phyloP scores from a whole-genome alignment of 2,888 invertebrate species.

The Zygogramma bicolorata region DNA sequence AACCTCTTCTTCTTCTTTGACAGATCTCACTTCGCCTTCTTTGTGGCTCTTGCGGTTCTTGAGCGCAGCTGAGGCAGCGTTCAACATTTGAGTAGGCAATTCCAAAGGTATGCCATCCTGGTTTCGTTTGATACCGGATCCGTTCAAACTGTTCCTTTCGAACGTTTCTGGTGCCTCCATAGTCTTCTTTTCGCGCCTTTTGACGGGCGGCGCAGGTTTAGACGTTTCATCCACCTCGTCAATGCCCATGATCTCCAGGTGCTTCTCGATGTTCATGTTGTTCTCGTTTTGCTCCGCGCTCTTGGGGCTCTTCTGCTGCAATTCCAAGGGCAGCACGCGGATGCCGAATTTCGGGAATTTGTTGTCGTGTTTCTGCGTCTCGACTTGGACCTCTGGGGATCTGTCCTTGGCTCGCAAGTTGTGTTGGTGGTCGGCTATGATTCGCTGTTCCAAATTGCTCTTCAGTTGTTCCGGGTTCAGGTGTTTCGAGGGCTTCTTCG shows the following conservation, averaged over 20 bases:
- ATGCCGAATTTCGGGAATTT: conserved; percentile 77
- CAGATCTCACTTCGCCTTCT: conserved; percentile 64
- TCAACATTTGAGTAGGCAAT: conserved; percentile 78
- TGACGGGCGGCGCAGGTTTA: conserved; percentile 67
- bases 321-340: conserved; percentile 71
- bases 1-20: conserved; percentile 72
- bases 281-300: conserved; percentile 63
- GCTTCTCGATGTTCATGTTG: conserved; percentile 62
- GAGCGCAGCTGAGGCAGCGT: conserved; percentile 78
- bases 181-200: conserved; percentile 67
- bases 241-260: conserved; percentile 51
- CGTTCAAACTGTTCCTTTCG: conserved; percentile 68
- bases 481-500: conserved; percentile 51
- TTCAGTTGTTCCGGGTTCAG: conserved; percentile 58
- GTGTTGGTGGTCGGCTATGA: conserved; percentile 55
- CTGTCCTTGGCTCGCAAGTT: conserved; percentile 54
- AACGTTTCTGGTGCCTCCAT: conserved; percentile 59
- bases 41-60: conserved; percentile 74
- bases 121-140: conserved; percentile 73
- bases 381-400: conserved; percentile 63
- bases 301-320: conserved; percentile 61
- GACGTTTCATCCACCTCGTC: conserved; percentile 69
- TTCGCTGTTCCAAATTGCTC: conserved; percentile 59
- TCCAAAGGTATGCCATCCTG: conserved; percentile 77
- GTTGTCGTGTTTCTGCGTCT: conserved; percentile 71